These are phyloP conservation scores for Mohoua ochrocephala DNA, from an alignment of 2,113 vertebrate genomes.

Conservation along the genomic window DNA sequence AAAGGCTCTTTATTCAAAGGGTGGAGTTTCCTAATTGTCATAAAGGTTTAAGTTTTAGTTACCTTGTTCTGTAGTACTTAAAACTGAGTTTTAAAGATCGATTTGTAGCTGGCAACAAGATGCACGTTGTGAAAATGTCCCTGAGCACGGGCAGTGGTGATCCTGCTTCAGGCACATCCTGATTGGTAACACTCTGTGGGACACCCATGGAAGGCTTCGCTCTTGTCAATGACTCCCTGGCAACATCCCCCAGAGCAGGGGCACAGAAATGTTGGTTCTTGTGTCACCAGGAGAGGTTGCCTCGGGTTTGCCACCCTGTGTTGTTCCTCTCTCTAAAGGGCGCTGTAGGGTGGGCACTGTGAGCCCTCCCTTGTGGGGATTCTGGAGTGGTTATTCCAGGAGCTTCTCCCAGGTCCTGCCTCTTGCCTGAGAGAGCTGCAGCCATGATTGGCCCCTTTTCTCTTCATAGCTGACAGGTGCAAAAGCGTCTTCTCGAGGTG, in stretches of 20 bases:
- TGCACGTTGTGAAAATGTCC: not conserved
- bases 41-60: not conserved
- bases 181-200: not conserved
- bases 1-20: not conserved
- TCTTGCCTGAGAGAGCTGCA: not conserved
- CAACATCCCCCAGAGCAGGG: not conserved
- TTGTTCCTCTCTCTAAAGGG: not conserved
- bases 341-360: not conserved
- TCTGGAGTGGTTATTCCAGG: not conserved
- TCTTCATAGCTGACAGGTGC: not conserved
- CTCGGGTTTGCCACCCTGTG: not conserved
- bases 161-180: not conserved
- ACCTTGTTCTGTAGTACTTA: not conserved
- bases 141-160: accelerated
- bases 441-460: not conserved
- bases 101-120: not conserved
- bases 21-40: not conserved
- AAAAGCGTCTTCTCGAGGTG: not conserved
- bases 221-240: not conserved
- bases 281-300: not conserved
- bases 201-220: not conserved
- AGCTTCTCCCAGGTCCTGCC: not conserved
- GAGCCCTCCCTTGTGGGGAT: not conserved
- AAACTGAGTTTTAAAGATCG: not conserved
- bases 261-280: not conserved